Evolutionary conservation across 2,888 invertebrate genomes (phyloP).

Genomic region (Theodoxus fluviatilis): DNA sequence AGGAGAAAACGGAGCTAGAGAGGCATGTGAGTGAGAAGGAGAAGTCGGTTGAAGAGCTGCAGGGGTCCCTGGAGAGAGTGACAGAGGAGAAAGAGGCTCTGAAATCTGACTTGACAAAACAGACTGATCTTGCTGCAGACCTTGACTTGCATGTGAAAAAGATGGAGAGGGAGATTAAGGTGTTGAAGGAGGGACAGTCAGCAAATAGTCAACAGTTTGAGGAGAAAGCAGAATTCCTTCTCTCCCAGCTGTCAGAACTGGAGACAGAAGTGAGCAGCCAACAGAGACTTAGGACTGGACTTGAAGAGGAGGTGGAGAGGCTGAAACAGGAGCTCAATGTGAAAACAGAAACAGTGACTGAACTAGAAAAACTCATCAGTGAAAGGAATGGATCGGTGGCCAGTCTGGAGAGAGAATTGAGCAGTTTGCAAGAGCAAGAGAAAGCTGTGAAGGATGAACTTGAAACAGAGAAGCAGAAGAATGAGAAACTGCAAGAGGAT

Average conservation of each 20-base stretch:
- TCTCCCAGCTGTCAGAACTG: constrained; percentile 48
- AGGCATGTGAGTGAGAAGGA: not conserved
- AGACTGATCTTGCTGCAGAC: not conserved
- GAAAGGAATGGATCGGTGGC: constrained; percentile 15
- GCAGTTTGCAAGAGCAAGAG: constrained; percentile 13
- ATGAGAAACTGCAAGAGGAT: constrained; percentile 21
- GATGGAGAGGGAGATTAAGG: constrained; percentile 71
- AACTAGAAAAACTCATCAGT: constrained; percentile 24
- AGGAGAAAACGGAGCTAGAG: not conserved
- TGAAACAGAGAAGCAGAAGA: too few species aligned
- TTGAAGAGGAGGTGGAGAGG: constrained; percentile 32
- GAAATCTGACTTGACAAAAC: constrained; percentile 9
- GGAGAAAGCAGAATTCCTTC: constrained; percentile 44
- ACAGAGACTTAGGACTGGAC: constrained; percentile 29
- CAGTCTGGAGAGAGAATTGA: constrained; percentile 17
- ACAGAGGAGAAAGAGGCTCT: constrained; percentile 16
- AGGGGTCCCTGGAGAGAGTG: constrained; percentile 2
- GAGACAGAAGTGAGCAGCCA: constrained; percentile 41
- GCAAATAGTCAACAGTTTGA: constrained; percentile 66
- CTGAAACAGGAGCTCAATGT: constrained; percentile 31
- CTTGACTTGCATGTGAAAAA: constrained; percentile 41
- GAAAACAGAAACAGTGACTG: constrained; percentile 21
- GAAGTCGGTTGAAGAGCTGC: not conserved
- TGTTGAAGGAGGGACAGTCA: constrained; percentile 41
- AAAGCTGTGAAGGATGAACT: constrained; percentile 23